A percentile compares a stretch with the other conserved stretches of the same genome.
phyloP scores from a whole-genome alignment of 2,113 vertebrate genomes.

The Willisornis vidua region DNA sequence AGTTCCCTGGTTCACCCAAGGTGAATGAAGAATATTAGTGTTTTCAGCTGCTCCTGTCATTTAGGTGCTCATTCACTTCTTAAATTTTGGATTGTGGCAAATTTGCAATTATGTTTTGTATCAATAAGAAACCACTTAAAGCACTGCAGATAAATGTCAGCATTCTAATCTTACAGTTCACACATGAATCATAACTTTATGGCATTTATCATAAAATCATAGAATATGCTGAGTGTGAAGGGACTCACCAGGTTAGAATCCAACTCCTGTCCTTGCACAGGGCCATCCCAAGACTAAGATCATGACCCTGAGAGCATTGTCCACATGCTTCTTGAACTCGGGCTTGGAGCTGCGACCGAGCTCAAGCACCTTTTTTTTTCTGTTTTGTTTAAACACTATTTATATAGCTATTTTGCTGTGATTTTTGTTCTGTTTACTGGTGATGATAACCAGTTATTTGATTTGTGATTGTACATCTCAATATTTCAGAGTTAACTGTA shows the following conservation, averaged over 20 bases:
- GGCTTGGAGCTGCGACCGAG: not conserved
- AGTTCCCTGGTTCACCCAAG: not conserved
- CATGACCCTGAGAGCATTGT: not conserved
- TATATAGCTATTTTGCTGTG: not conserved
- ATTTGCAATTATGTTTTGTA: not conserved
- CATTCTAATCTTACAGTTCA: not conserved
- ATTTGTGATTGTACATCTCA: not conserved
- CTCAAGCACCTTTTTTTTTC: too few species aligned
- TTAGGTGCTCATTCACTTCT: not conserved
- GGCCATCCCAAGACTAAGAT: not conserved
- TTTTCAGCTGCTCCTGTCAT: not conserved
- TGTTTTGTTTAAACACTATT: not conserved
- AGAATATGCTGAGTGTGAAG: not conserved
- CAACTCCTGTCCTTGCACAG: not conserved
- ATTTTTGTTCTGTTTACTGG: not conserved
- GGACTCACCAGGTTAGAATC: too few species aligned
- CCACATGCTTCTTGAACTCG: not conserved
- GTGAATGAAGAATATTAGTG: not conserved
- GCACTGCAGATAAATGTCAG: not conserved
- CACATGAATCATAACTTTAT: rapidly evolving
- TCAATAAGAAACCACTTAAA: not conserved
- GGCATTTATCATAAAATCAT: not conserved
- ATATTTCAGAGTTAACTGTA: not conserved
- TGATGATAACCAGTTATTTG: not conserved
- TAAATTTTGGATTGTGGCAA: not conserved